phyloP scores from a whole-genome alignment of 1,140 invertebrate genomes.

The Chironomus striatipennis region DNA sequence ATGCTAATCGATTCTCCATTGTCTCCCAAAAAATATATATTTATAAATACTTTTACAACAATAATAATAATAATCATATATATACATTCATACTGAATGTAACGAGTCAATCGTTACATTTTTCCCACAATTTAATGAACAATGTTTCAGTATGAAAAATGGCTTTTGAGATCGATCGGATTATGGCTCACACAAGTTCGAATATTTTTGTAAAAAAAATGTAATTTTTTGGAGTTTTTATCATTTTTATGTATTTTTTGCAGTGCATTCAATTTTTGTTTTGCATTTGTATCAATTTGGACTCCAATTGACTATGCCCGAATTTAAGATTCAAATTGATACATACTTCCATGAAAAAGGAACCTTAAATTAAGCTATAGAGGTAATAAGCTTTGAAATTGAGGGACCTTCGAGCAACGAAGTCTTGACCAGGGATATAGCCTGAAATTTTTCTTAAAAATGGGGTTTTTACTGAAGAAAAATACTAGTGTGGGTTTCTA shows the following conservation, averaged over 20 bases:
- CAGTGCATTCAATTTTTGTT: background rate
- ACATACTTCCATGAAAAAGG: too few species aligned
- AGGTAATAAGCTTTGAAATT: too few species aligned
- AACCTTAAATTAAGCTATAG: too few species aligned
- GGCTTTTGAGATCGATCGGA: background rate
- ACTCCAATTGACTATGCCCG: too few species aligned
- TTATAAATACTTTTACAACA: too few species aligned
- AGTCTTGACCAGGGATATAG: too few species aligned
- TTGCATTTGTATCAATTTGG: too few species aligned
- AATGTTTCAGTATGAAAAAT: conserved; percentile 18
- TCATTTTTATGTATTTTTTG: background rate
- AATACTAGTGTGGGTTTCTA: too few species aligned
- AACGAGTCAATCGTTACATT: conserved; percentile 18
- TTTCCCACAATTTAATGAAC: conserved; percentile 10
- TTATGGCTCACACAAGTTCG: background rate
- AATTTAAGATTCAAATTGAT: too few species aligned
- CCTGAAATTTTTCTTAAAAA: too few species aligned
- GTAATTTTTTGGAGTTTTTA: background rate
- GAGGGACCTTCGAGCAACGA: too few species aligned
- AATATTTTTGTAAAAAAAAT: background rate
- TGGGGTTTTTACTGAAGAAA: too few species aligned
- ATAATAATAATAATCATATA: background rate
- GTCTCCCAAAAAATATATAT: background rate
- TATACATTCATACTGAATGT: background rate
- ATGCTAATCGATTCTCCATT: conserved; percentile 21